phyloP scores from a whole-genome alignment of 2,797 vertebrate species.

The Aldrovandia affinis region DNA sequence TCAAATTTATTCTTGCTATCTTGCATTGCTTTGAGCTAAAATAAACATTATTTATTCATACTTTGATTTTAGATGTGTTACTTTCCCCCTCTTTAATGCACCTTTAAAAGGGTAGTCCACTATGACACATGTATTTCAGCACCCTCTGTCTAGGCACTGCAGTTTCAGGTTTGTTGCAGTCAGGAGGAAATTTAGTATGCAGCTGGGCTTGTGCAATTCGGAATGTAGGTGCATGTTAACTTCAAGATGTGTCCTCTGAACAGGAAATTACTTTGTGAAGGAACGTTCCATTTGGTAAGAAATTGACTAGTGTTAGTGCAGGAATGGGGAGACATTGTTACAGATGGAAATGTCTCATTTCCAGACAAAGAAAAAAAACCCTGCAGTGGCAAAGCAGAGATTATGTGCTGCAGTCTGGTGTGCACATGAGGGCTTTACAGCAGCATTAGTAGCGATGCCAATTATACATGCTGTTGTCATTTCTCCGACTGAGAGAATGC shows the following conservation, averaged over 20 bases:
- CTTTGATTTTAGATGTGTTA: background rate
- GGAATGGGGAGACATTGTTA: background rate
- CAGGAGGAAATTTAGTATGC: background rate
- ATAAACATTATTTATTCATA: background rate
- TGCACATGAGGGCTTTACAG: constrained; percentile 11
- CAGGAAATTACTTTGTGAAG: background rate
- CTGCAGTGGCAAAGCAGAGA: background rate
- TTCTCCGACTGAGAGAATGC: background rate
- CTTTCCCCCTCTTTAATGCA: background rate
- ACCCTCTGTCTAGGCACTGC: background rate
- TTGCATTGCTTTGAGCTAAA: background rate
- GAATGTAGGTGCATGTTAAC: background rate
- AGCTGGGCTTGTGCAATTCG: constrained; percentile 5
- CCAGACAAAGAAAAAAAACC: background rate
- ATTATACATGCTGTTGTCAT: background rate
- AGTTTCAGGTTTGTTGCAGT: background rate
- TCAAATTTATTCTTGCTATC: background rate
- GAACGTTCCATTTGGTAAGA: background rate
- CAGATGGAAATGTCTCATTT: background rate
- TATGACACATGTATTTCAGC: background rate
- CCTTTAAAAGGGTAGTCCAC: background rate
- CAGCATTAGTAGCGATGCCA: background rate
- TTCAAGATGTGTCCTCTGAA: background rate
- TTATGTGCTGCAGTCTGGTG: background rate
- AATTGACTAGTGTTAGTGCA: background rate